A percentile compares a stretch with the other conserved stretches of the same genome.
These are phyloP conservation scores for Macquaria ambigua DNA, from an alignment of 2,113 vertebrate genomes.

Conservation along the genomic window DNA sequence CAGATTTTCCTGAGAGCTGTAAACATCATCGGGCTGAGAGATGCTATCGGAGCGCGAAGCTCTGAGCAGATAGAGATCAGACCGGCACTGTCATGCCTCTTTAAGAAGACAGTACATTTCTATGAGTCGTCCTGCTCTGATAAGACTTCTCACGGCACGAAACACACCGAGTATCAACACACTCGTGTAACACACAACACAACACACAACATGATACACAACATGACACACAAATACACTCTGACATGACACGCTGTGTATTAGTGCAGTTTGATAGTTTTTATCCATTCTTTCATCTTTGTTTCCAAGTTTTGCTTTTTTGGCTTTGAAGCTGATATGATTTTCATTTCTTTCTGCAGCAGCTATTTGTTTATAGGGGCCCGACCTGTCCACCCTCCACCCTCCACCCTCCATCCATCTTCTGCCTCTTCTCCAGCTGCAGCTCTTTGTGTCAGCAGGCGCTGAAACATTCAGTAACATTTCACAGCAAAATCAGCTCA, in stretches of 20 bases:
- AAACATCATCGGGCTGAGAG: constrained; percentile 27
- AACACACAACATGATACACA: background rate
- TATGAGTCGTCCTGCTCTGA: constrained; percentile 50
- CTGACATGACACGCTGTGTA: background rate
- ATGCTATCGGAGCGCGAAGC: constrained; percentile 34
- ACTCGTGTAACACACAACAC: background rate
- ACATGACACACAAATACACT: background rate
- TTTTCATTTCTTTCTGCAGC: constrained; percentile 60
- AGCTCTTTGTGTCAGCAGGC: background rate
- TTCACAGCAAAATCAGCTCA: background rate
- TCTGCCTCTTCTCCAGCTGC: constrained; percentile 6
- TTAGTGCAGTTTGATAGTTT: constrained; percentile 40
- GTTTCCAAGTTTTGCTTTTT: constrained; percentile 51
- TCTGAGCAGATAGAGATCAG: constrained; percentile 52
- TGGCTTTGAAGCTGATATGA: constrained; percentile 63
- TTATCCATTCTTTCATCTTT: constrained; percentile 42
- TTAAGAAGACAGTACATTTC: constrained; percentile 67
- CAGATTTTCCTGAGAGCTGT: constrained; percentile 34
- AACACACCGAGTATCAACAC: background rate
- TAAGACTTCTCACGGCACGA: constrained; percentile 68
- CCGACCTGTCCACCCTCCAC: background rate
- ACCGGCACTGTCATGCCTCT: constrained; percentile 61
- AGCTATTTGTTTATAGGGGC: constrained; percentile 67
- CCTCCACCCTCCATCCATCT: constrained; percentile 4
- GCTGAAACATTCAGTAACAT: background rate